Evolutionary conservation across 1,140 invertebrate genomes (phyloP).

Genomic region (Macrobrachium rosenbergii): DNA sequence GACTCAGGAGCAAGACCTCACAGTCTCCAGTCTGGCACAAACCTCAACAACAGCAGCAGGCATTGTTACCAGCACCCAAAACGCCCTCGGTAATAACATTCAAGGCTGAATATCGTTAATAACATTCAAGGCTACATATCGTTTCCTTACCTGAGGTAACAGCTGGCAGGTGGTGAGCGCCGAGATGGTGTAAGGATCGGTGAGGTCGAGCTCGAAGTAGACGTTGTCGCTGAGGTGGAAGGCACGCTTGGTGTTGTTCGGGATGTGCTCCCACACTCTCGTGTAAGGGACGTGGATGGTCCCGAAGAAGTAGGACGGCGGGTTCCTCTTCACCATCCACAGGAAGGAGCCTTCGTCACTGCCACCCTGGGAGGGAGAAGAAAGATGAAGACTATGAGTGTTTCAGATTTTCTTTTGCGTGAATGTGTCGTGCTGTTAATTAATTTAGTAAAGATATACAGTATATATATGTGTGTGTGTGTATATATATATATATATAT

Average conservation of each 20-base stretch:
- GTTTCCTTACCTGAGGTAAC: slow-evolving; percentile 69
- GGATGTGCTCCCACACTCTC: slow-evolving; percentile 75
- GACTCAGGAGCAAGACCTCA: not conserved
- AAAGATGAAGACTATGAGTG: not conserved
- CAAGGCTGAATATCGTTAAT: not conserved
- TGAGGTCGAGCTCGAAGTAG: slow-evolving; percentile 75
- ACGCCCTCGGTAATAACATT: not conserved
- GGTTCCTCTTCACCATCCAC: slow-evolving; percentile 68
- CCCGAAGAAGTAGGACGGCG: slow-evolving; percentile 75
- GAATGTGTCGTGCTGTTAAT: not conserved
- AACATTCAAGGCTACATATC: not conserved
- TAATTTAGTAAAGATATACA: not conserved
- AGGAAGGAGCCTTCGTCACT: slow-evolving; percentile 67
- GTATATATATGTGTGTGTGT: not conserved
- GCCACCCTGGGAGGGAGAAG: slow-evolving; percentile 32
- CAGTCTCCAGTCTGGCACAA: not conserved
- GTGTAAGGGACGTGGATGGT: slow-evolving; percentile 77
- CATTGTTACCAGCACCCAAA: not conserved
- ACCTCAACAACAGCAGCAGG: no score
- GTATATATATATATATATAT: slow-evolving; percentile 8
- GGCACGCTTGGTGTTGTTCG: slow-evolving; percentile 73
- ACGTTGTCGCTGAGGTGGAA: slow-evolving; percentile 72
- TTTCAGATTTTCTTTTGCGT: not conserved
- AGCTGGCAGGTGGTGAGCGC: slow-evolving; percentile 74
- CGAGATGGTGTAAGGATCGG: slow-evolving; percentile 72